Evolutionary conservation across 2,113 vertebrate species (phyloP).

Genomic region (Procavia capensis): DNA sequence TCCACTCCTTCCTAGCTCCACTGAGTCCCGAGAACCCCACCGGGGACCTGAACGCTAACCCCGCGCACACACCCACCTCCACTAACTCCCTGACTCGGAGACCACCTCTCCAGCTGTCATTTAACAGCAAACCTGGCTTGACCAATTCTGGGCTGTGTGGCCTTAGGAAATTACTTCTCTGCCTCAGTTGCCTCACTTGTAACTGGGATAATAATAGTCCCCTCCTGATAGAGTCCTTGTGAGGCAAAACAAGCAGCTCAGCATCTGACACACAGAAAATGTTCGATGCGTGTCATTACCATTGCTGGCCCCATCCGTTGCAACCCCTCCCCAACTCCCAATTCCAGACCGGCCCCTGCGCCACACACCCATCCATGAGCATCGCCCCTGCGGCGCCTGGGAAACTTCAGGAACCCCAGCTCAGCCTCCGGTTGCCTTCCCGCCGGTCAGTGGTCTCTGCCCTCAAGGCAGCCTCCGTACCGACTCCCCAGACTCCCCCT

Average conservation of each 20-base stretch:
- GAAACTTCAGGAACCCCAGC: background rate
- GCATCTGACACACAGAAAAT: background rate
- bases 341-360: background rate
- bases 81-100: background rate
- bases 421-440: background rate
- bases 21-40: background rate
- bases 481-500: background rate
- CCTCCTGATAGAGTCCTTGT: background rate
- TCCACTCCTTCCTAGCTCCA: background rate
- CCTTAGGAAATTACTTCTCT: background rate
- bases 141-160: constrained; percentile 13
- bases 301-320: background rate
- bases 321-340: too few species aligned
- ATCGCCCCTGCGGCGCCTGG: background rate
- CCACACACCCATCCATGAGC: background rate
- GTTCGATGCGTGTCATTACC: background rate
- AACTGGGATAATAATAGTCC: too few species aligned
- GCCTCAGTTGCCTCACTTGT: too few species aligned
- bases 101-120: background rate
- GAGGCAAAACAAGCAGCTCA: background rate
- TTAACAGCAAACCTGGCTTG: background rate
- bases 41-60: background rate
- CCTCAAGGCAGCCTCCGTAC: background rate
- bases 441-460: background rate
- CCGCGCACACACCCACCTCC: fast-evolving